Conservation (phyloP, 2,797 vertebrate species). For the Atherinosoma microstoma region DNA sequence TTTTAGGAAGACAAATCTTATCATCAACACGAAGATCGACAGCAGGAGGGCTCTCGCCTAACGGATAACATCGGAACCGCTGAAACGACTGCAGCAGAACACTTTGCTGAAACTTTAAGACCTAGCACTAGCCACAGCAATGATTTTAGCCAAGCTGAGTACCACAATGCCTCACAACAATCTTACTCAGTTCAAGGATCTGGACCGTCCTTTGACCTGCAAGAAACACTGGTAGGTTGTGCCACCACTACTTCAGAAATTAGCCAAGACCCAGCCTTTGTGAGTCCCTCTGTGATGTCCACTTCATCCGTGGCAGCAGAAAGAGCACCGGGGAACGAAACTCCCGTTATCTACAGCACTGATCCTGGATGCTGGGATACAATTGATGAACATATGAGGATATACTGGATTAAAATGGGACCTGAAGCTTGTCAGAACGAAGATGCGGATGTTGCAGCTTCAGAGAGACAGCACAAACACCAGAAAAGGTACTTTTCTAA, state of each 20-base stretch:
- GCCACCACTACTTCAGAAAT: neutral
- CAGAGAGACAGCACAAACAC: too few relatives aligned
- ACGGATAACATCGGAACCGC: neutral
- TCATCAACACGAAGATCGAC: neutral
- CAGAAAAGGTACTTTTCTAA: too few relatives aligned
- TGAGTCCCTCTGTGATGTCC: neutral
- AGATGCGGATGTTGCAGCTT: too few relatives aligned
- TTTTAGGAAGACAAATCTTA: neutral
- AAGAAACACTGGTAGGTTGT: neutral
- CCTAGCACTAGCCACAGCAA: neutral
- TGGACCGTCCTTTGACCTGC: neutral
- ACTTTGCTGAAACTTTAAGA: neutral
- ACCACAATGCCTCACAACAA: neutral
- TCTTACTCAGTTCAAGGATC: neutral
- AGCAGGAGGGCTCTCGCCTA: neutral
- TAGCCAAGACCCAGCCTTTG: neutral
- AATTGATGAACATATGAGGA: too few relatives aligned
- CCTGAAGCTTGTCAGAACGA: too few relatives aligned
- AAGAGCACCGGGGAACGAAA: neutral
- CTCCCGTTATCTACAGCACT: neutral
- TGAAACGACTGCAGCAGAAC: too few relatives aligned
- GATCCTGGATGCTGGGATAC: too few relatives aligned
- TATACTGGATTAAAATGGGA: too few relatives aligned
- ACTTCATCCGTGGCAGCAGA: too few relatives aligned
- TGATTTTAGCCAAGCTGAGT: neutral